Conservation (phyloP, 2,888 invertebrate genomes). For the Ormyrus labotus region DNA sequence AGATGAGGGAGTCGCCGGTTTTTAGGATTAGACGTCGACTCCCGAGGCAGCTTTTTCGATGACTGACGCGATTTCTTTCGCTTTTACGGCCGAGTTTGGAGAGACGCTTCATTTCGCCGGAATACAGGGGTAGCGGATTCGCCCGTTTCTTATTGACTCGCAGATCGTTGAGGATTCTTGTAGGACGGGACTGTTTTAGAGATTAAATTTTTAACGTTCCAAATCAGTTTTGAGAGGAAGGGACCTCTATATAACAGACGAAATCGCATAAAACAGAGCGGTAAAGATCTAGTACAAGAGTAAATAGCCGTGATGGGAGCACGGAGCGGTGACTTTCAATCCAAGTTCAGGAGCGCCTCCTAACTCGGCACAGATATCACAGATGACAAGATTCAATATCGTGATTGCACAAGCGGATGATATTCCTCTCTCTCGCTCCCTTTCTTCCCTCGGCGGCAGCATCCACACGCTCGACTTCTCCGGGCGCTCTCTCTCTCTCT, state of each 20-base stretch:
- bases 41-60: neutral
- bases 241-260: too few species aligned
- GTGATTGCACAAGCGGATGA: conserved; percentile 62
- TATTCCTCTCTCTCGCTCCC: conserved; percentile 44
- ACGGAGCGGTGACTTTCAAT: conserved; percentile 22
- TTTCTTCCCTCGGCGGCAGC: neutral
- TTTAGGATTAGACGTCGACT: neutral
- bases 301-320: too few species aligned
- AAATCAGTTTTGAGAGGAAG: too few species aligned
- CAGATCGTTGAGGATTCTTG: too few species aligned
- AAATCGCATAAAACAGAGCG: too few species aligned
- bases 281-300: too few species aligned
- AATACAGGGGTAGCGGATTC: neutral
- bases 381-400: conserved; percentile 64
- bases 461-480: conserved; percentile 25
- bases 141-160: too few species aligned
- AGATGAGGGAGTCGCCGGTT: conserved; percentile 23
- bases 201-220: too few species aligned
- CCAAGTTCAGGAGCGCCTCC: conserved; percentile 28
- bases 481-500: neutral
- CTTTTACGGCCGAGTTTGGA: neutral
- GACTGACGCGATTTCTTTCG: neutral
- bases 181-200: too few species aligned
- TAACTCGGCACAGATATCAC: conserved; percentile 52
- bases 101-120: neutral